Base-by-base conservation (phyloP, 2,797 vertebrate species). In the Paratrypauchen microcephalus region DNA sequence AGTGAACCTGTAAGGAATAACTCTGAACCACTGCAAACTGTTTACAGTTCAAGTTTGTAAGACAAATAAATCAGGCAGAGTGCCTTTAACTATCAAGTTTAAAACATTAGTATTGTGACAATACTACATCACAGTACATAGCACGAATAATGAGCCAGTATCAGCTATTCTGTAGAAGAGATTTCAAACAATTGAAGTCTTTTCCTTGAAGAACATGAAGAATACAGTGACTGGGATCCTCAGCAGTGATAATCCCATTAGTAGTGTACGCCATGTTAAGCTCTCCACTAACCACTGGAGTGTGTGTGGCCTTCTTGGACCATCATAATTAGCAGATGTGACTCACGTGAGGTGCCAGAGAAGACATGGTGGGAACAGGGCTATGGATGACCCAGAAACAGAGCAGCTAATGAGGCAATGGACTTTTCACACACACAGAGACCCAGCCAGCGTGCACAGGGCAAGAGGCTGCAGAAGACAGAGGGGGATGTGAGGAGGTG, bases 191-290 rank as follows among this genome's bases (percentile, higher is more conserved):
- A 36, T 6, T 55, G 50, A 64, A 62, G 0, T 61, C n/a, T 58
- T 68, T 36, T 55, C 24, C 16, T 58, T 4, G 19, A 56, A 82
- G 73, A 75, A 70, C 47, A 50, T 54, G 67, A 75, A 74, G 75
- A 83, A 74, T 70, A 73, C 70, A 74, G 65, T 85, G 79, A 88
- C 77, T 66, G 66, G 73, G 81, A 85, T 79, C 82, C 83, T 87
- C 75, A 79, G 80, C 86, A 83, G 79, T 64, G 79, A 82, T 90
- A 91, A 90, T 92, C 86, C 80, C 77, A 90, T 89, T 88, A 91
- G 78, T 72, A 69, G 80, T 83, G 69, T 80, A 68, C 77, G 67
- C 71, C 74, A 76, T 76, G 83, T 76, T 86, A 80, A 84, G 77
- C 79, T 83, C 70, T 77, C 67, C 54, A 57, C 79, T 87, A 87